Evolutionary conservation across 2,797 vertebrate genomes (phyloP).

Genomic region (Pangasius djambal): DNA sequence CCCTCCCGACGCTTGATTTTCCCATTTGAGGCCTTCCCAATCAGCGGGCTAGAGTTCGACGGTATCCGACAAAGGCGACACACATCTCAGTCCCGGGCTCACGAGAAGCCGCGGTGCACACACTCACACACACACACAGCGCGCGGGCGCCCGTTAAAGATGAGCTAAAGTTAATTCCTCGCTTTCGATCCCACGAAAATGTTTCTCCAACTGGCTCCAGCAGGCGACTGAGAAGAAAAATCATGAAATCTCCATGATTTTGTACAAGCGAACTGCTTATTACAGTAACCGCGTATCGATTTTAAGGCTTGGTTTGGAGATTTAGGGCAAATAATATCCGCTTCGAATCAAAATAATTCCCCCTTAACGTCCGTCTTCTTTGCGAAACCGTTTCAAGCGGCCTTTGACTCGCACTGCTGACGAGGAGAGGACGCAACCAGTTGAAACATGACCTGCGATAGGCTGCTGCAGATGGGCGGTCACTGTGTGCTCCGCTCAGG

Average conservation of each 20-base stretch:
- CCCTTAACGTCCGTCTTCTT: slow-evolving; percentile 65
- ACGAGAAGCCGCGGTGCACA: slow-evolving; percentile 54
- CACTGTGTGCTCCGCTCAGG: slow-evolving; percentile 32
- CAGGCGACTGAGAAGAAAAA: slow-evolving; percentile 57
- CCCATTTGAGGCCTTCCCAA: slow-evolving; percentile 79
- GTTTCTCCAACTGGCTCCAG: slow-evolving; percentile 67
- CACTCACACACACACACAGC: background rate
- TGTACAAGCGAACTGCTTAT: background rate
- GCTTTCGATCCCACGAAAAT: slow-evolving; percentile 62
- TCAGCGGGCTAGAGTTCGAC: slow-evolving; percentile 69
- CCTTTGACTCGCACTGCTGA: slow-evolving; percentile 75
- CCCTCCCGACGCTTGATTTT: slow-evolving; percentile 76
- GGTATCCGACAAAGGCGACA: slow-evolving; percentile 75
- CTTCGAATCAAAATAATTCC: slow-evolving; percentile 72
- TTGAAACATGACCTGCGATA: slow-evolving; percentile 68
- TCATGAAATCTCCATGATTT: slow-evolving; percentile 61
- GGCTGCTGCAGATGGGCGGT: slow-evolving; percentile 67
- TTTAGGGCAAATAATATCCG: slow-evolving; percentile 69
- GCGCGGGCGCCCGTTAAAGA: background rate
- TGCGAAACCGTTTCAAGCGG: slow-evolving; percentile 73
- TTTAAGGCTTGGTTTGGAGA: slow-evolving; percentile 45
- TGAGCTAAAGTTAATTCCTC: slow-evolving; percentile 61
- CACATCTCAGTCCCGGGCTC: slow-evolving; percentile 73
- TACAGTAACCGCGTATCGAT: background rate
- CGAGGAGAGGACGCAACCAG: slow-evolving; percentile 65